Percentiles rank a stretch among this genome's conserved stretches.
Conservation (phyloP, 2,888 invertebrate genomes). For the Cheilosia vulpina region DNA sequence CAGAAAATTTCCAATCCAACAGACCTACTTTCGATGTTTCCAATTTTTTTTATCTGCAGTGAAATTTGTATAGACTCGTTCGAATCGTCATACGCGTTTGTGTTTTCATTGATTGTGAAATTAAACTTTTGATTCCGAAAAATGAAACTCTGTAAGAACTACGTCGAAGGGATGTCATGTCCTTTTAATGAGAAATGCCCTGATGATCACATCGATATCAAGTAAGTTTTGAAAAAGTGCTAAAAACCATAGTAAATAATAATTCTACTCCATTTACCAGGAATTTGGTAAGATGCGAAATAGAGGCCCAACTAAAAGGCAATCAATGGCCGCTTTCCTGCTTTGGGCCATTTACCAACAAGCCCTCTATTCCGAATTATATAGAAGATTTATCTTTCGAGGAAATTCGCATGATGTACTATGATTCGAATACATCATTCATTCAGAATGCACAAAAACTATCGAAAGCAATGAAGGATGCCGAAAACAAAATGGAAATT, state of each 20-base stretch:
- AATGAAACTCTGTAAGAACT: slow-evolving; percentile 82
- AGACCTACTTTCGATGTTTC: background rate
- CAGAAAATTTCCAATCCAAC: background rate
- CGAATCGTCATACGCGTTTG: background rate
- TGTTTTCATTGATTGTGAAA: slow-evolving; percentile 4
- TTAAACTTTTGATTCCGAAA: background rate
- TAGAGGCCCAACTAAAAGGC: slow-evolving; percentile 87
- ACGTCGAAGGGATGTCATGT: slow-evolving; percentile 79
- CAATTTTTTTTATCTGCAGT: too few species aligned
- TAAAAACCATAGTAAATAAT: background rate
- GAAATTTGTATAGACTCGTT: background rate
- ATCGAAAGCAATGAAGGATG: slow-evolving; percentile 84
- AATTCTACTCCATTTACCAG: slow-evolving; percentile 68
- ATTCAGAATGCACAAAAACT: slow-evolving; percentile 87
- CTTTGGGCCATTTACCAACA: slow-evolving; percentile 91
- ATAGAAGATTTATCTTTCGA: slow-evolving; percentile 90
- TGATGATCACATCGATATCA: slow-evolving; percentile 82
- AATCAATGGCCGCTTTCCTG: slow-evolving; percentile 92
- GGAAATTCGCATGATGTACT: slow-evolving; percentile 90
- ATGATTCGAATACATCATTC: slow-evolving; percentile 88
- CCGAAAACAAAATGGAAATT: slow-evolving; percentile 84
- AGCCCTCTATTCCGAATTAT: slow-evolving; percentile 88
- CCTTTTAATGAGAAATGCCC: slow-evolving; percentile 81
- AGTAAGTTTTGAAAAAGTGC: slow-evolving; percentile 75
- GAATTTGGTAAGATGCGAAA: slow-evolving; percentile 84